A percentile compares a stretch with the other conserved stretches of the same genome.
phyloP scores from a whole-genome alignment of 2,888 invertebrate species.

The Meta bourneti region DNA sequence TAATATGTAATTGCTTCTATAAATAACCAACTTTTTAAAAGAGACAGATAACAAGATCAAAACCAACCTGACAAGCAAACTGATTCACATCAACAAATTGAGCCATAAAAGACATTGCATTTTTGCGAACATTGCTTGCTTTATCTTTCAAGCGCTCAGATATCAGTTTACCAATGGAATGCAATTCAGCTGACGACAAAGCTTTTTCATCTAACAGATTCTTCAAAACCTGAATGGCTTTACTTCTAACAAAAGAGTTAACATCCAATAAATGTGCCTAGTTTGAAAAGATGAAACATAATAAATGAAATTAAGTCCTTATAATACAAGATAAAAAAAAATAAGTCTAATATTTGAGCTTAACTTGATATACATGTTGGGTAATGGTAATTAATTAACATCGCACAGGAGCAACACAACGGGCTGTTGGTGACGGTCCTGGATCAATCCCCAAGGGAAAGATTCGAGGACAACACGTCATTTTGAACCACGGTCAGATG shows the following conservation, averaged over 20 bases:
- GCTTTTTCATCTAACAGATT: slow-evolving; percentile 89
- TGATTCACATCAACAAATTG: slow-evolving; percentile 91
- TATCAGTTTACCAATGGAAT: slow-evolving; percentile 85
- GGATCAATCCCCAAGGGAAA: no score
- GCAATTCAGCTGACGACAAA: slow-evolving; percentile 88
- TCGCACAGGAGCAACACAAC: no score
- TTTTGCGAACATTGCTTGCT: slow-evolving; percentile 91
- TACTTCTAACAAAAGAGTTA: slow-evolving; percentile 90
- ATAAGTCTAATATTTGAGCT: no score
- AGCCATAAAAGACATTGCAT: slow-evolving; percentile 89
- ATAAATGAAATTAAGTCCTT: neutral
- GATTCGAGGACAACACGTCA: no score
- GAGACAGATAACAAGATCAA: no score
- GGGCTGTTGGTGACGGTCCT: no score
- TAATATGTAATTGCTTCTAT: no score
- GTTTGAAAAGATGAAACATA: neutral
- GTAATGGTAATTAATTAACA: no score
- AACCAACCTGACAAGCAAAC: slow-evolving; percentile 84
- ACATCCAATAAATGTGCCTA: slow-evolving; percentile 88
- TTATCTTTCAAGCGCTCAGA: slow-evolving; percentile 90
- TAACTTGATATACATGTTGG: no score
- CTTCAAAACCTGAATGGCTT: slow-evolving; percentile 89
- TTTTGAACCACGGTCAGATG: no score
- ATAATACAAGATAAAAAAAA: no score
- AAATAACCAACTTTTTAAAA: no score